These are phyloP conservation scores for Scaptomyza parva DNA, from an alignment of 2,888 invertebrate genomes.

Conservation along the genomic window DNA sequence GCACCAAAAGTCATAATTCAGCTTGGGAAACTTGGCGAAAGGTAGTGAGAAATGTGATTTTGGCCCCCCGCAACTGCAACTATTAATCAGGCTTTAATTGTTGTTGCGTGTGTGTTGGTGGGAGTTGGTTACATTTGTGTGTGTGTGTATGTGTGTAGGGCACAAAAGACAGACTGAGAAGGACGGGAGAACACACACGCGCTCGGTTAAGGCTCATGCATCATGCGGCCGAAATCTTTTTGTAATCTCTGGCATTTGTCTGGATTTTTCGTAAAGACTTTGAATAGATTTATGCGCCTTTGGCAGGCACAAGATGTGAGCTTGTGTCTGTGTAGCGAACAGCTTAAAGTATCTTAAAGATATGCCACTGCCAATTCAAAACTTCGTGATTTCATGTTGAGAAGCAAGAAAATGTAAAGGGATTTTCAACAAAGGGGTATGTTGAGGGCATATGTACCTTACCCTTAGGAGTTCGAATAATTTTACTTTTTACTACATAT, in stretches of 20 bases:
- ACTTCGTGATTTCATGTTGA: conserved; percentile 2
- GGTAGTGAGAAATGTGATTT: conserved; percentile 66
- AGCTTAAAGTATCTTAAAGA: conserved; percentile 75
- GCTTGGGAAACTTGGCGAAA: conserved; percentile 67
- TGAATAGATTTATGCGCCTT: conserved; percentile 80
- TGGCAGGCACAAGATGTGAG: conserved; percentile 80
- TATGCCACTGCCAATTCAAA: conserved; percentile 37
- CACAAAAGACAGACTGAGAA: conserved; percentile 29
- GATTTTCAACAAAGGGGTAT: background rate
- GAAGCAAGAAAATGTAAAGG: background rate
- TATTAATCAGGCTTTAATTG: conserved; percentile 81
- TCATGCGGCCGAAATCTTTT: conserved; percentile 81
- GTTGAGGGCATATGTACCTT: background rate
- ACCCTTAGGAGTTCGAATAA: too few species aligned
- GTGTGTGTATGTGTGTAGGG: conserved; percentile 18
- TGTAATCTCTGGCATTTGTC: conserved; percentile 81
- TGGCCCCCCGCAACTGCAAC: conserved; percentile 67
- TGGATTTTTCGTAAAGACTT: conserved; percentile 81
- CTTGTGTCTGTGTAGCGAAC: conserved; percentile 44
- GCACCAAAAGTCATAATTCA: conserved; percentile 79
- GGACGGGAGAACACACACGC: conserved; percentile 33
- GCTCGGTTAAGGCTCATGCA: conserved; percentile 66
- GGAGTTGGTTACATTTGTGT: conserved; percentile 52
- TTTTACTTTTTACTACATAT: too few species aligned
- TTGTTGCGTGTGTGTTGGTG: conserved; percentile 47